Evolutionary conservation across 2,113 vertebrate species (phyloP).

Genomic region (Crotalus helleri): DNA sequence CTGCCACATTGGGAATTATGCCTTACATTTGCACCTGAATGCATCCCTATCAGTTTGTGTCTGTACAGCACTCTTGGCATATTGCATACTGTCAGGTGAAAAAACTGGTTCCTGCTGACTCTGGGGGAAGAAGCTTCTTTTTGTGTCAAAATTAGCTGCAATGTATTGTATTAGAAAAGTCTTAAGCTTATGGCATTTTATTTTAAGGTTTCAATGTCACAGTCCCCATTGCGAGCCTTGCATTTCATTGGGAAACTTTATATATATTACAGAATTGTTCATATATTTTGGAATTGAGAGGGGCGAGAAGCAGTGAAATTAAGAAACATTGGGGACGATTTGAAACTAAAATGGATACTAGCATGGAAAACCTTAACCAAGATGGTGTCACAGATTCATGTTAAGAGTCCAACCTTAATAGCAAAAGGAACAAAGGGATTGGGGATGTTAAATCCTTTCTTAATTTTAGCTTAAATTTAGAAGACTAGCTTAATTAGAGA

Average conservation of each 20-base stretch:
- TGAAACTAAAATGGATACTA: not conserved
- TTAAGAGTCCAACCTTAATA: not conserved
- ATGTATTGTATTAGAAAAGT: not conserved
- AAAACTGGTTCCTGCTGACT: not conserved
- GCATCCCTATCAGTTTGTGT: not conserved
- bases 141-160: not conserved
- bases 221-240: not conserved
- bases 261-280: not conserved
- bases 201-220: not conserved
- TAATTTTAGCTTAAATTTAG: not conserved
- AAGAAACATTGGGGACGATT: not conserved
- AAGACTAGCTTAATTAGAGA: not conserved
- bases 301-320: not conserved
- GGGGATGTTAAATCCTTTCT: not conserved
- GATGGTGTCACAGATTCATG: rapidly evolving
- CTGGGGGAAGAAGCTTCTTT: not conserved
- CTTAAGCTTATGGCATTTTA: not conserved
- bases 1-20: not conserved
- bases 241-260: not conserved
- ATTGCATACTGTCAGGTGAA: not conserved
- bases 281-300: not conserved
- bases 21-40: not conserved
- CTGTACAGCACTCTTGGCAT: not conserved
- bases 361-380: not conserved
- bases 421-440: not conserved